Percentiles rank a stretch among this genome's conserved stretches.
Conservation (phyloP, 2,888 invertebrate species). For the Nesidiocoris tenuis region DNA sequence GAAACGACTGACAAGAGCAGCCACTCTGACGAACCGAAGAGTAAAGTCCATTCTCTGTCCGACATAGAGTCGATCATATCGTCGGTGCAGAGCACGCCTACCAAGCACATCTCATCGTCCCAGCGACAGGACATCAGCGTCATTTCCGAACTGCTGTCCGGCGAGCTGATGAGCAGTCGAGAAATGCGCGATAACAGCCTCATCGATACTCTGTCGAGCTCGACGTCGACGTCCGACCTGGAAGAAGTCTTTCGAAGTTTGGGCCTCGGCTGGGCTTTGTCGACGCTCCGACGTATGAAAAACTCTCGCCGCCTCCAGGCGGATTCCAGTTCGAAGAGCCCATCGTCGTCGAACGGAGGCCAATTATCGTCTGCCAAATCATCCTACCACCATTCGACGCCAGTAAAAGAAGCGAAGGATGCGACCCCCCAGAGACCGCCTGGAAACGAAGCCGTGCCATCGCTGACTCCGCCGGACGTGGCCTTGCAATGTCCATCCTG, state of each 20-base stretch:
- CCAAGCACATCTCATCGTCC: not conserved
- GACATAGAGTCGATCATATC: constrained; percentile 27
- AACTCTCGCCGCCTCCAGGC: constrained; percentile 7
- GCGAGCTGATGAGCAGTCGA: constrained; percentile 24
- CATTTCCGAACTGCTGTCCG: constrained; percentile 7
- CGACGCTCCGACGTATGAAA: constrained; percentile 41
- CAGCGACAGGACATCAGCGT: not conserved
- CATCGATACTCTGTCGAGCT: not conserved
- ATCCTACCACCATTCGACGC: constrained; percentile 41
- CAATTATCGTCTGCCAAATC: constrained; percentile 9
- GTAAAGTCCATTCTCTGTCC: not conserved
- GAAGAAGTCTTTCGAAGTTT: constrained; percentile 47
- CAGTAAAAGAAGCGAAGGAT: constrained; percentile 19
- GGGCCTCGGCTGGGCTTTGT: constrained; percentile 46
- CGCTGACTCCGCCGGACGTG: constrained; percentile 41
- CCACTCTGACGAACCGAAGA: too few species aligned
- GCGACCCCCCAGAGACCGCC: not conserved
- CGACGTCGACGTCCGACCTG: constrained; percentile 25
- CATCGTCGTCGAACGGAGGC: not conserved
- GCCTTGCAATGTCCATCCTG: constrained; percentile 17
- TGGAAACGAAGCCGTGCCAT: constrained; percentile 1
- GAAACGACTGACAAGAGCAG: too few species aligned
- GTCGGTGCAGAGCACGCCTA: constrained; percentile 26
- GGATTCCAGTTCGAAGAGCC: constrained; percentile 6
- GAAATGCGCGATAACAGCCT: constrained; percentile 12